Conservation (phyloP, 23 tunicate genomes). For the Diplosoma virens region DNA sequence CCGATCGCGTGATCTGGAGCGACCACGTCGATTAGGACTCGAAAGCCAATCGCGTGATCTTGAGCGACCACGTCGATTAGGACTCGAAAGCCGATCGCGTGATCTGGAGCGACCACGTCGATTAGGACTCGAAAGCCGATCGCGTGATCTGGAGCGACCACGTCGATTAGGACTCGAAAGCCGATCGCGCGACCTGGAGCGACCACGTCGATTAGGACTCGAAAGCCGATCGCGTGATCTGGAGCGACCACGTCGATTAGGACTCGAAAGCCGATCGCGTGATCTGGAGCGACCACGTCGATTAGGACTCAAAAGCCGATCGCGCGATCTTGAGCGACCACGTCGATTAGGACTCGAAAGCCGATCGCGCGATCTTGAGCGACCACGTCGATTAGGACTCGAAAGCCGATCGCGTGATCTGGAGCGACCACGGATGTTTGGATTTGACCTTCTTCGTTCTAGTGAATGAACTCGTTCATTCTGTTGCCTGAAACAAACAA, state of each 20-base stretch:
- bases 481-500: too few relatives aligned
- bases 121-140: background rate
- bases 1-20: too few relatives aligned
- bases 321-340: background rate
- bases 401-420: background rate
- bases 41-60: background rate
- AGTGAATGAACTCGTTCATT: too few relatives aligned
- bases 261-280: too few relatives aligned
- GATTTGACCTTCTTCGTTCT: background rate
- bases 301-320: background rate
- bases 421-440: background rate
- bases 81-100: too few relatives aligned
- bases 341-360: background rate
- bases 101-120: conserved; percentile 1
- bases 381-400: background rate
- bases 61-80: background rate
- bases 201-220: background rate
- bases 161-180: background rate
- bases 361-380: background rate
- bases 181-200: too few relatives aligned
- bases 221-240: background rate
- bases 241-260: background rate
- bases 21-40: background rate
- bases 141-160: background rate
- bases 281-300: conserved; percentile 1